Percentiles rank a stretch among this genome's conserved stretches.
phyloP scores from a whole-genome alignment of 2,888 invertebrate species.

The Bellardia pandia region DNA sequence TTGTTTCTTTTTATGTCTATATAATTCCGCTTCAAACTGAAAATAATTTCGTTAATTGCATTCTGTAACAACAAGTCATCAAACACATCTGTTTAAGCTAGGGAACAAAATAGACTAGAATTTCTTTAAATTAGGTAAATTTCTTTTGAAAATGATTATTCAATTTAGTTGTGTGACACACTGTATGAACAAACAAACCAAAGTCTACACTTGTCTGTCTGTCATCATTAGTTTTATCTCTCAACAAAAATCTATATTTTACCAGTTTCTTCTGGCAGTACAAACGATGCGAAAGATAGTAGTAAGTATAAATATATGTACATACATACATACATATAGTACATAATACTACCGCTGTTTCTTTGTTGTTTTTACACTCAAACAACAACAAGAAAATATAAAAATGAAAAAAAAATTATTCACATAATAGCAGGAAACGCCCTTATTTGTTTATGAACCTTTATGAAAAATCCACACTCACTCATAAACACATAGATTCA shows the following conservation, averaged over 20 bases:
- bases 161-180: too few species aligned
- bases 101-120: not conserved
- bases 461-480: constrained; percentile 15
- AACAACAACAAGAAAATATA: constrained; percentile 34
- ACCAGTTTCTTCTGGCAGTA: constrained; percentile 27
- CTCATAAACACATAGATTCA: constrained; percentile 10
- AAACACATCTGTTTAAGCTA: constrained; percentile 16
- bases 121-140: constrained; percentile 37
- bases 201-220: constrained; percentile 57
- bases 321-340: not conserved
- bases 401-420: constrained; percentile 30
- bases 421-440: constrained; percentile 71
- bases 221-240: constrained; percentile 46
- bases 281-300: too few species aligned
- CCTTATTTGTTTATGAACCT: constrained; percentile 69
- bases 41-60: too few species aligned
- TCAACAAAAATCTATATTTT: constrained; percentile 57
- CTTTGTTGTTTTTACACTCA: constrained; percentile 37
- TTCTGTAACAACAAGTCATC: not conserved
- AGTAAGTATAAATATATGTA: constrained; percentile 2
- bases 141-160: not conserved
- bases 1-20: too few species aligned
- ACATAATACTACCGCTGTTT: constrained; percentile 47
- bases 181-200: not conserved
- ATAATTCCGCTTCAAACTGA: too few species aligned